Base-by-base conservation (phyloP, 2,888 invertebrate species). In the Petrolisthes cinctipes region DNA sequence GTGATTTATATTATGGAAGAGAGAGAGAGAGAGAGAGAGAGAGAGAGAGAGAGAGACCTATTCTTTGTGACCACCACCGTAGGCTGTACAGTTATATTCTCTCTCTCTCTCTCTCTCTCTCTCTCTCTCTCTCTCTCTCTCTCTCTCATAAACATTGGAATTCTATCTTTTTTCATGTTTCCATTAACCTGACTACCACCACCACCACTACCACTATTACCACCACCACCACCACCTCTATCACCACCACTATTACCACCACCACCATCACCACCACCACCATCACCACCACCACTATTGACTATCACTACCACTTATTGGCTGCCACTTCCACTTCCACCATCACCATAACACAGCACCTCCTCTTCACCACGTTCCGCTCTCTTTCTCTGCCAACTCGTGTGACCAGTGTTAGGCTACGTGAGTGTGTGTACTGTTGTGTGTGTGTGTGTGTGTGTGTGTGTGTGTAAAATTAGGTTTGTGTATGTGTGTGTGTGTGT, bases 41-140 rank as follows among this genome's bases (percentile, higher is more conserved):
- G n/a, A n/a, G n/a, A n/a, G n/a, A n/a, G 71, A 71, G 71, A n/a
- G 71, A 71, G n/a, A n/a, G 71, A 17, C 20, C 20, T 71, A n/a
- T 20, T 6, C 6, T n/a, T n/a, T 71, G 71, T 71, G 20, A 71
- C 71, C 2, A 71, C 71, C n/a, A 71, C 71, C 71, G 71, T 71
- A 71, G 71, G 71, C 11, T 71, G 71, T n/a, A 71, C 71, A 71
- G 71, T 71, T 71, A 71, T 20, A 71, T 20, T 17, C 2, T 6
- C 71, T n/a, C 17, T 17, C 2, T 6, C 71, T n/a, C 17, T n/a
- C 71, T 17, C 71, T 11, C 61, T 11, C 61, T 11, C 61, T 11
- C 61, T 11, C 61, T 11, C 61, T 11, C 61, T 11, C 61, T 11
- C 61, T 11, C 61, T 11, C 61, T 11, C 61, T 37, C 37, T 37